Evolutionary conservation across 2,797 vertebrate species (phyloP), one percentile per base, ranked within the genome.

Genomic region (Macropodus opercularis): DNA sequence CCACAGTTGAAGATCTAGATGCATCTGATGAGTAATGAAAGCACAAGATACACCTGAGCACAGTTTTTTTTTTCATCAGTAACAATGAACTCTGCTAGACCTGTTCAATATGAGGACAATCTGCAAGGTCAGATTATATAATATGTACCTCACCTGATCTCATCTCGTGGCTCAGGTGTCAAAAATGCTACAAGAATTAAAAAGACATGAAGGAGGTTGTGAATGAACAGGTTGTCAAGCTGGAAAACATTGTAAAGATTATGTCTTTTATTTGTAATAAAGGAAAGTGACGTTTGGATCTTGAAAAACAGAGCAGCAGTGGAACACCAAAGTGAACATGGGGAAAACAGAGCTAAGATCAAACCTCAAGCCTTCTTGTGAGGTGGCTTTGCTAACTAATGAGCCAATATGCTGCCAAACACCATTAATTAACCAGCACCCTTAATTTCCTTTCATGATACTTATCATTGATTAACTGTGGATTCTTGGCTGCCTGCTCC

Each of bases 361-460:
- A 82, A 84, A 79, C 66, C 69, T 35, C 38, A 44, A 72, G 54
- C 63, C 50, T 36, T 67, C 50, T 67, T 34, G 66, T 73, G 72
- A 77, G 76, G 69, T 79, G 62, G 72, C 79, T 81, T 79, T 70
- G 51, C 70, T 70, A 74, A 68, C 78, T 83, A 85, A 82, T 82
- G 83, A 87, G 80, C 75, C 77, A 66, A 75, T 73, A 62, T 62
- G 57, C 71, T 78, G 75, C 75, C 76, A 71, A 68, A 78, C 53
- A 60, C 55, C 79, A 71, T 75, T 83, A 84, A 86, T 87, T 81
- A 86, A 73, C 65, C 55, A 69, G 54, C 44, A 57, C 43, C 55
- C 54, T 83, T 86, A 62, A 86, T 88, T 87, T 85, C 80, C 85
- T 84, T 54, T 75, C 56, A 44, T 55, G 80, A 83, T 84, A 42